phyloP scores from a whole-genome alignment of 2,113 vertebrate genomes.

The Pungitius pungitius region DNA sequence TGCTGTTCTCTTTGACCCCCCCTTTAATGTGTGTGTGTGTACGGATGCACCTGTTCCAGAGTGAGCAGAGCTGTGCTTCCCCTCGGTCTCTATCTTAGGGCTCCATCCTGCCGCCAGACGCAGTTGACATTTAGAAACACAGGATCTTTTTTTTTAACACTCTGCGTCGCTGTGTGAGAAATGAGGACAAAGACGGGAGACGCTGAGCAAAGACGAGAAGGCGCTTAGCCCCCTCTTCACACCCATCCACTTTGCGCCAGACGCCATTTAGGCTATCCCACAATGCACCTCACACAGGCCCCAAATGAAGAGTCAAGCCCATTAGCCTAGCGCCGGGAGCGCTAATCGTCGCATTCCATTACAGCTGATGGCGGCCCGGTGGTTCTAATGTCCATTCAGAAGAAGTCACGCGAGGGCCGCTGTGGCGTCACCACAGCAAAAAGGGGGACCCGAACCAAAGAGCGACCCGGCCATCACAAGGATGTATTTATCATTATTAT shows the following conservation, averaged over 20 bases:
- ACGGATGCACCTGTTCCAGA: conserved; percentile 22
- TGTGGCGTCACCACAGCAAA: conserved; percentile 68
- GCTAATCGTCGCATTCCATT: conserved; percentile 87
- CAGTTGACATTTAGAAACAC: conserved; percentile 72
- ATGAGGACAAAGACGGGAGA: conserved; percentile 36
- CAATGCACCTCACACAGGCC: conserved; percentile 58
- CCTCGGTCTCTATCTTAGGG: conserved; percentile 11
- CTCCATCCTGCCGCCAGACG: conserved; percentile 31
- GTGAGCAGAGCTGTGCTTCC: conserved; percentile 22
- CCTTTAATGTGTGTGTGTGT: conserved; percentile 21
- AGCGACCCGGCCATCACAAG: conserved; percentile 30
- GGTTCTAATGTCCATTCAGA: conserved; percentile 87
- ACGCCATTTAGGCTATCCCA: conserved; percentile 58
- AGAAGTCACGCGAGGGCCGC: conserved; percentile 82
- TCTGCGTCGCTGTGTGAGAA: conserved; percentile 27
- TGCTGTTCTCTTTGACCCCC: conserved; percentile 20
- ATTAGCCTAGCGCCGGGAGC: conserved; percentile 86
- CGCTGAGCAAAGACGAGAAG: conserved; percentile 28
- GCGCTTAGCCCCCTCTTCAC: conserved; percentile 55
- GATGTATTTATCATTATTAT: background rate
- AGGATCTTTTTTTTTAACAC: conserved; percentile 29
- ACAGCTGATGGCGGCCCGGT: conserved; percentile 83
- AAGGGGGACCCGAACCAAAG: conserved; percentile 70
- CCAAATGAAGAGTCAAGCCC: conserved; percentile 82
- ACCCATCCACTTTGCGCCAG: conserved; percentile 36